Evolutionary conservation across 2,113 vertebrate genomes (phyloP), one percentile per base, ranked within the genome.

Genomic region (Chrysemys picta): DNA sequence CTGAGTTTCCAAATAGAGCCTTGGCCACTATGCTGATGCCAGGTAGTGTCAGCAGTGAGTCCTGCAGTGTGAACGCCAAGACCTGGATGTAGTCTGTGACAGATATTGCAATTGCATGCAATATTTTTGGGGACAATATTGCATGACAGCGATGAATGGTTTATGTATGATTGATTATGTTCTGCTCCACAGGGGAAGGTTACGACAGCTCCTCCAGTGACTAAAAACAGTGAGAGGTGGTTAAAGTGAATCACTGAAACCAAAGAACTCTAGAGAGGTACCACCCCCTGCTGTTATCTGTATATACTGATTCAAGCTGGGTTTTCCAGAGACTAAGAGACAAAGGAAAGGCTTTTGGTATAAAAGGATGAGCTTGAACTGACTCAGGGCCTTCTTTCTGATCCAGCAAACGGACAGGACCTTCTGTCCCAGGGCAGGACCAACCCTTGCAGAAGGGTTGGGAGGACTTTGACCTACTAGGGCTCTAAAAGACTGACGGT

Each of bases 21-120:
- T 75, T 2, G 47, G 38, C 59, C 89, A 19, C 62, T n/a, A 35
- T 69, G 62, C 62, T 16, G 31, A n/a, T 2, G 3, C 50, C 84
- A 79, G 84, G 45, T 10, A 69, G 62, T 9, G 8, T 16, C 59
- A 76, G 50, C 50, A 53, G 54, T 4, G 21, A 50, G 53, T 89
- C 49, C 42, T 8, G 42, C 3, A 42, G 31, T 4, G 29, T 25
- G n/a, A 65, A 82, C 0, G 0, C 16, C 57, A 93, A 82, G 47
- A 25, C 1, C 0, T 42, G 31, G 42, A 49, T 35, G 0, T 0
- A 90, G 47, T 22, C 25, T 57, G 2, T n/a, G 53, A 35, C 16
- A 85, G 2, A 25, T 25, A 22, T 17, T 24, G 85, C 2, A 31
- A 81, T 0, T 57, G 75, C 53, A 88, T 88, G 45, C 4, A 25